A percentile compares a stretch with the other conserved stretches of the same genome.
Conservation (phyloP, 37 sponge, comb jelly and placozoan species). For the Theonella swinhoei region DNA sequence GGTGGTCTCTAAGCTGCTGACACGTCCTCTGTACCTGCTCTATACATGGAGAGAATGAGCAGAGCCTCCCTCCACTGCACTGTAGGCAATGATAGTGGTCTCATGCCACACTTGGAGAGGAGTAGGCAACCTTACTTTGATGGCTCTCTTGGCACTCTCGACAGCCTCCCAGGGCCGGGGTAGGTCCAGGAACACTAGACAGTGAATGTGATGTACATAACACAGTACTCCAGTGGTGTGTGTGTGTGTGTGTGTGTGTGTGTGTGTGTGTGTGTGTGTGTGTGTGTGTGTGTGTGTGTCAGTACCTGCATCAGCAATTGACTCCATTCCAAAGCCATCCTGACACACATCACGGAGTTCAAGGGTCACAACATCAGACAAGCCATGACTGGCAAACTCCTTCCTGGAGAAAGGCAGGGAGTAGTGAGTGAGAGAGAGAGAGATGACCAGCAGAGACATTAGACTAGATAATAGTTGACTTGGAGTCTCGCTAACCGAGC, state of each 20-base stretch:
- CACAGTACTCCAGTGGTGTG: not conserved
- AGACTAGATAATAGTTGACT: not conserved
- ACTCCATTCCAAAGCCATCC: constrained; percentile 87
- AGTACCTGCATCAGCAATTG: constrained; percentile 86
- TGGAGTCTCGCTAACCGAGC: constrained; percentile 54
- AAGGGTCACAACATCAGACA: constrained; percentile 81
- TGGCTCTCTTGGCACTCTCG: constrained; percentile 46
- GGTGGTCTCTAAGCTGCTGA: constrained; percentile 50
- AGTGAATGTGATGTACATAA: not conserved
- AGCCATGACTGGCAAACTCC: constrained; percentile 88
- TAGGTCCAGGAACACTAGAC: constrained; percentile 89
- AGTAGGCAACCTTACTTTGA: constrained; percentile 47
- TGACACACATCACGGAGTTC: constrained; percentile 85
- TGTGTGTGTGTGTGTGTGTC: not conserved
- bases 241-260: too few species aligned
- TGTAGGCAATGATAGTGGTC: not conserved
- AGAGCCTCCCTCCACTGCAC: constrained; percentile 75
- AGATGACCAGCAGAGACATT: not conserved
- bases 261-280: not conserved
- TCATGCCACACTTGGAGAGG: not conserved
- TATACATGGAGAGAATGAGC: constrained; percentile 97
- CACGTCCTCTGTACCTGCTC: constrained; percentile 97
- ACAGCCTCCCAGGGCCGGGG: constrained; percentile 94
- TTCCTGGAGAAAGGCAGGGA: constrained; percentile 21
- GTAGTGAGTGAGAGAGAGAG: not conserved